Evolutionary conservation across 2,888 invertebrate genomes (phyloP).

Genomic region (Xylota sylvarum): DNA sequence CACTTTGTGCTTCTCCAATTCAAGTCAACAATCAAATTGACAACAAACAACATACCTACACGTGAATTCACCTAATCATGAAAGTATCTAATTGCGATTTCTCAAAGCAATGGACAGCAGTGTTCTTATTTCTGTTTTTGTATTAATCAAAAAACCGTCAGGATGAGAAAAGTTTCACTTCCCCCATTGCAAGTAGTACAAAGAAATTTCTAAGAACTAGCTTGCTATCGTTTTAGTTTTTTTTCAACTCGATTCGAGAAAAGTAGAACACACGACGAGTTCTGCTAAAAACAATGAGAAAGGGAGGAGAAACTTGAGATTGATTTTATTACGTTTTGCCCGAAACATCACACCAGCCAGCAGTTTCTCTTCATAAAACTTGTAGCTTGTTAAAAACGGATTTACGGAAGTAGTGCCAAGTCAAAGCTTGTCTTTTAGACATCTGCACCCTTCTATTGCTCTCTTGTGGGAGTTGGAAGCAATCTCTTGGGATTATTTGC

Average conservation of each 20-base stretch:
- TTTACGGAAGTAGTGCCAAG: slow-evolving; percentile 61
- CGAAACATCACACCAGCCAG: slow-evolving; percentile 52
- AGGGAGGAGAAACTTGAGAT: slow-evolving; percentile 23
- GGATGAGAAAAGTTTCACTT: slow-evolving; percentile 7
- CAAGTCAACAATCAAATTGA: neutral
- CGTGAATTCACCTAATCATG: neutral
- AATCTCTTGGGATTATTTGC: slow-evolving; percentile 66
- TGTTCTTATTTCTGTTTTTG: neutral
- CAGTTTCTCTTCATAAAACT: slow-evolving; percentile 56
- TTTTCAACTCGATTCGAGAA: slow-evolving; percentile 4
- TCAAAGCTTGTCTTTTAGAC: slow-evolving; percentile 62
- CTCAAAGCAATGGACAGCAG: neutral
- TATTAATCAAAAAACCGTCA: slow-evolving; percentile 20
- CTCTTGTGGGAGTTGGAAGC: slow-evolving; percentile 1
- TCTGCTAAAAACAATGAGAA: slow-evolving; percentile 46
- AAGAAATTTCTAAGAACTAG: slow-evolving; percentile 8
- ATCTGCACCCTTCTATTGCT: slow-evolving; percentile 41
- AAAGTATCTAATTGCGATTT: slow-evolving; percentile 8
- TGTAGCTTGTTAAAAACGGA: slow-evolving; percentile 69
- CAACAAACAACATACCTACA: neutral
- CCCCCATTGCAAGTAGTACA: slow-evolving; percentile 5
- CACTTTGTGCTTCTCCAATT: too few species aligned
- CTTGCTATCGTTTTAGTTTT: neutral
- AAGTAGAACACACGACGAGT: slow-evolving; percentile 35
- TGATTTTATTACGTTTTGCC: slow-evolving; percentile 60